Conservation (phyloP, 2,888 invertebrate species). For the Neoaliturus tenellus region DNA sequence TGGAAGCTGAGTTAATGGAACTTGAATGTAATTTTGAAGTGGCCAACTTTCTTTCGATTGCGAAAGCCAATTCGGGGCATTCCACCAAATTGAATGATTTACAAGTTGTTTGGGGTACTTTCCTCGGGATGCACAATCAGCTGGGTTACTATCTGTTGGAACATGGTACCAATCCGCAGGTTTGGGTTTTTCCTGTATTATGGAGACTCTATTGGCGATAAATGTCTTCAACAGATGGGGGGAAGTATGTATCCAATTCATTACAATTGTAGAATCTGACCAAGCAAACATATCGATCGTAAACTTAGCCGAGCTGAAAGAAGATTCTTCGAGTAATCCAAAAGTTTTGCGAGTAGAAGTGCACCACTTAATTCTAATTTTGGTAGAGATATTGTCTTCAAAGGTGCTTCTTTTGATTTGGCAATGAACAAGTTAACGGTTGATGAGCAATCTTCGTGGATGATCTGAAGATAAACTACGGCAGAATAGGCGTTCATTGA, state of each 20-base stretch:
- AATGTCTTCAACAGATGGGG: slow-evolving; percentile 15
- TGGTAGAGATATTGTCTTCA: slow-evolving; percentile 5
- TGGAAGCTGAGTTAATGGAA: not conserved
- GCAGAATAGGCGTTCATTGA: not conserved
- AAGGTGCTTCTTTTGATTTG: slow-evolving; percentile 8
- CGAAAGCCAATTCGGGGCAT: not conserved
- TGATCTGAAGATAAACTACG: slow-evolving; percentile 1
- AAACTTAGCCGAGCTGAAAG: no score
- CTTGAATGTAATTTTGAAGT: not conserved
- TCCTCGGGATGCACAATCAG: slow-evolving; percentile 30
- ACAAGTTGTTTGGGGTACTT: not conserved
- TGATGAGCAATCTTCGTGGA: not conserved
- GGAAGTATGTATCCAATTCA: slow-evolving; percentile 10
- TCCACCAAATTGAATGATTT: not conserved
- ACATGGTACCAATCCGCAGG: not conserved
- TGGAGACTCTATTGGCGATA: not conserved
- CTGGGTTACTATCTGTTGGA: not conserved
- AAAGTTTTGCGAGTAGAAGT: not conserved
- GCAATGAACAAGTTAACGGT: not conserved
- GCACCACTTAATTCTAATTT: slow-evolving; percentile 5
- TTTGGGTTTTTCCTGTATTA: not conserved
- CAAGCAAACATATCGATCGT: not conserved
- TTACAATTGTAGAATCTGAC: slow-evolving; percentile 30
- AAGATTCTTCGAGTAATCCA: not conserved
- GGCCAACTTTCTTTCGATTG: not conserved